These are phyloP conservation scores for Archivesica marissinica DNA, from an alignment of 1,140 invertebrate species.

Conservation along the genomic window DNA sequence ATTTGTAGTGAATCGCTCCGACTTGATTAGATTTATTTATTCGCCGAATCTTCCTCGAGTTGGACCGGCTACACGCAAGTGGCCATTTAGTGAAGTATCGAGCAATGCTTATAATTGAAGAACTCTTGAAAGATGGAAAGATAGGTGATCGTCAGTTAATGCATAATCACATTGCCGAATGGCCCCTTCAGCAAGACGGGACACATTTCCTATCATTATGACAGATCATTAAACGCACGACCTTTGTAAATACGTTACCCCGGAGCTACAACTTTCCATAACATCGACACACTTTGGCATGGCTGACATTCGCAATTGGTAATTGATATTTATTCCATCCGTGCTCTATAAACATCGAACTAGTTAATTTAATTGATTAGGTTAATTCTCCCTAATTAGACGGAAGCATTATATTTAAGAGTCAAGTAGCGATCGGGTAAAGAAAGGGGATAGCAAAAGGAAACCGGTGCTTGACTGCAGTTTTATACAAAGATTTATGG, in stretches of 20 bases:
- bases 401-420: constrained; percentile 14
- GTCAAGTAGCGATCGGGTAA: constrained; percentile 16
- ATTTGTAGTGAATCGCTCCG: no score
- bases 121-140: no score
- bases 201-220: background rate
- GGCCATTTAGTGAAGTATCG: no score
- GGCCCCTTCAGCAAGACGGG: background rate
- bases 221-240: constrained; percentile 18
- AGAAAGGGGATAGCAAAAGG: constrained; percentile 7
- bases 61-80: no score
- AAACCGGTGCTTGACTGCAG: no score
- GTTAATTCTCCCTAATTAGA: constrained; percentile 29
- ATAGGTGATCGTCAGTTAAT: background rate
- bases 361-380: constrained; percentile 48
- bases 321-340: constrained; percentile 43
- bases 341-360: constrained; percentile 28
- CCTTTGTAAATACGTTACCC: constrained; percentile 31
- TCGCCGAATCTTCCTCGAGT: no score
- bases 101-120: no score
- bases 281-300: constrained; percentile 1
- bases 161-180: background rate
- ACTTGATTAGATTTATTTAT: no score
- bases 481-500: no score
- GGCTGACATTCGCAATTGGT: constrained; percentile 40
- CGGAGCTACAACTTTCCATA: constrained; percentile 31